A percentile compares a stretch with the other conserved stretches of the same genome.
These are phyloP conservation scores for Leptinotarsa tumamoca DNA, from an alignment of 2,888 invertebrate species.

Conservation along the genomic window DNA sequence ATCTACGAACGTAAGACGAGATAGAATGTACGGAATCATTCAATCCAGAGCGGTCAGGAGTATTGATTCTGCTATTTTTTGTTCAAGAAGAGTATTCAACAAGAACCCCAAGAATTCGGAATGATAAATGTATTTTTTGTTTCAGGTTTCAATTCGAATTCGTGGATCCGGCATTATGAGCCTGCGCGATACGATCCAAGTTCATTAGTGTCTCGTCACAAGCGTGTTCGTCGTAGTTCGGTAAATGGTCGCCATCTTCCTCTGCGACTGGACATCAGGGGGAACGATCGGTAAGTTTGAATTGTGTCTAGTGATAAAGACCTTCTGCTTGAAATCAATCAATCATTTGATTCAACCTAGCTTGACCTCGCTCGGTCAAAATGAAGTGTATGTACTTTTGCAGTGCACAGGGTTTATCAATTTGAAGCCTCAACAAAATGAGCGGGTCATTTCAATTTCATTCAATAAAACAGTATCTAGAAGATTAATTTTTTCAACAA, in stretches of 20 bases:
- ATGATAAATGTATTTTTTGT: conserved; percentile 46
- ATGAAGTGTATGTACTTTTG: no score
- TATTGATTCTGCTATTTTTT: no score
- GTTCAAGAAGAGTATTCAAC: neutral
- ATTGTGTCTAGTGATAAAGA: neutral
- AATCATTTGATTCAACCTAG: no score
- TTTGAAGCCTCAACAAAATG: no score
- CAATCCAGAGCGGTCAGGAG: neutral
- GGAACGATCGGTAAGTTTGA: conserved; percentile 74
- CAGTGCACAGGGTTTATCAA: no score
- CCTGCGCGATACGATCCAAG: conserved; percentile 79
- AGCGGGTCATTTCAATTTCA: no score
- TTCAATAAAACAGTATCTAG: no score
- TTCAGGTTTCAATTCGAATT: conserved; percentile 74
- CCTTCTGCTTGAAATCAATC: no score
- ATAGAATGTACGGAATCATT: neutral
- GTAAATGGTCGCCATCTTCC: conserved; percentile 62
- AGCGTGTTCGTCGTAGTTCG: conserved; percentile 65
- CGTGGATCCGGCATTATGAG: conserved; percentile 85
- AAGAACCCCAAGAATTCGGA: neutral
- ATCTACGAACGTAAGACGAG: no score
- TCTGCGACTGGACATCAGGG: conserved; percentile 73
- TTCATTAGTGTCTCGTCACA: conserved; percentile 66
- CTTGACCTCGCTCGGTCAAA: no score
- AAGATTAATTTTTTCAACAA: no score